Base-by-base conservation (phyloP, 2,797 vertebrate genomes). In the Enteromius radiatus region DNA sequence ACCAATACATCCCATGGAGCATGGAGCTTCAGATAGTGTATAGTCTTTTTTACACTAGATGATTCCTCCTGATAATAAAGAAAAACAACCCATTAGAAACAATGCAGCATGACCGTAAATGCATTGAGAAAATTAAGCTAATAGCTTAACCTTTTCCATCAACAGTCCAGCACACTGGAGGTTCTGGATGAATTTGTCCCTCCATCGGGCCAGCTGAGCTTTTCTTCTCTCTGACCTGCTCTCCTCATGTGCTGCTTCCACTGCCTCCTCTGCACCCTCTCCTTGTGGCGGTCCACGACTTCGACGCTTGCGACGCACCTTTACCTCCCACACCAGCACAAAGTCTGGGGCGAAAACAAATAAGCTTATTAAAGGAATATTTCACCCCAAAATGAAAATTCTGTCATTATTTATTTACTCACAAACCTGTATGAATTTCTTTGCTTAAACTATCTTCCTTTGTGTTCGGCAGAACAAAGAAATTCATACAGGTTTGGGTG, bases 251-350 rank as follows among this genome's bases (percentile, higher is more conserved):
- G 47, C 87, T 0, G 76, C 1, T 33, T 88, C 78, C 31, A 63
- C 68, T 0, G 43, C 65, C 2, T 87, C 88, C 26, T n/a, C 82
- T 21, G 65, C 33, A 8, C 56, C 76, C 68, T 80, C 78, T 6
- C 43, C 81, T 75, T 68, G 14, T 36, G 86, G 31, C 69, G 84
- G 87, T 26, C 56, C 80, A 61, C 89, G 91, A 73, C 82, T 85
- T 74, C 89, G 87, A 23, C 86, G 87, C 81, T 92, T 95, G 84
- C 88, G 91, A 4, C 81, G 85, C 0, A 92, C 91, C 17, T 92
- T 93, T 54, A 95, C 84, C 85, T 95, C 95, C 94, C 95, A 95
- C 47, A 93, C 91, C 75, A 96, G 91, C 17, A 95, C 91, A 41
- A 94, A 96, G 89, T 95, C 95, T 95, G 77, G 54, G 76, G 31